Evolutionary conservation across 2,113 vertebrate species (phyloP).

Genomic region (Hucho hucho): DNA sequence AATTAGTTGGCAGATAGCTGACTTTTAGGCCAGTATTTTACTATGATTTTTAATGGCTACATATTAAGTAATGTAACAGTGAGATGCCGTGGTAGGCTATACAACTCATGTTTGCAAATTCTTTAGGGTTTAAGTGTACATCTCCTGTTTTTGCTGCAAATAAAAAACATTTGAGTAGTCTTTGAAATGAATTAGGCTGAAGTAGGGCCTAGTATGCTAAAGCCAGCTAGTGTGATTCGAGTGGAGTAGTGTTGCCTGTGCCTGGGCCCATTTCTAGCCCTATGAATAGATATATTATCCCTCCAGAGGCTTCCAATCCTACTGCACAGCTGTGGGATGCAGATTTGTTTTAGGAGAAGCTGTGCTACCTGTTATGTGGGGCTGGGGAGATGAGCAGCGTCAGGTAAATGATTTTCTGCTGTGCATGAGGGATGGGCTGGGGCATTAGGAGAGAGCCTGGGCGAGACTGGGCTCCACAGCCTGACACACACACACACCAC

Average conservation of each 20-base stretch:
- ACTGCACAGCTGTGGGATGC: constrained; percentile 11
- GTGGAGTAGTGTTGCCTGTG: neutral
- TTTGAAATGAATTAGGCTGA: constrained; percentile 30
- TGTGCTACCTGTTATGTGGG: constrained; percentile 43
- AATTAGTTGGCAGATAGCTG: constrained; percentile 11
- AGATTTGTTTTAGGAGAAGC: constrained; percentile 12
- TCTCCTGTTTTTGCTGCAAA: constrained; percentile 17
- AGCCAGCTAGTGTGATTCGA: constrained; percentile 1
- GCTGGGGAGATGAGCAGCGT: neutral
- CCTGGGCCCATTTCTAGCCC: constrained; percentile 1
- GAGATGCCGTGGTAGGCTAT: neutral
- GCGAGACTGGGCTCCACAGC: neutral
- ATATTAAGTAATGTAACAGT: neutral
- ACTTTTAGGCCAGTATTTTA: neutral
- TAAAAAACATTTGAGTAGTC: constrained; percentile 28
- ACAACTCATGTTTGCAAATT: neutral
- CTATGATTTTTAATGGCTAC: neutral
- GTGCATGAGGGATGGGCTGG: neutral
- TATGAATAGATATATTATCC: constrained; percentile 16
- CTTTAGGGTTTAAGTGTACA: neutral
- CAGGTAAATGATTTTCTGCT: constrained; percentile 34
- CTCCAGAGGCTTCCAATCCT: constrained; percentile 17
- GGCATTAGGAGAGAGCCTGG: neutral
- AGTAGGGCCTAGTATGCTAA: neutral
- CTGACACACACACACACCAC: constrained; percentile 18